Conservation (phyloP, 2,113 vertebrate species). For the Arizona elegans region DNA sequence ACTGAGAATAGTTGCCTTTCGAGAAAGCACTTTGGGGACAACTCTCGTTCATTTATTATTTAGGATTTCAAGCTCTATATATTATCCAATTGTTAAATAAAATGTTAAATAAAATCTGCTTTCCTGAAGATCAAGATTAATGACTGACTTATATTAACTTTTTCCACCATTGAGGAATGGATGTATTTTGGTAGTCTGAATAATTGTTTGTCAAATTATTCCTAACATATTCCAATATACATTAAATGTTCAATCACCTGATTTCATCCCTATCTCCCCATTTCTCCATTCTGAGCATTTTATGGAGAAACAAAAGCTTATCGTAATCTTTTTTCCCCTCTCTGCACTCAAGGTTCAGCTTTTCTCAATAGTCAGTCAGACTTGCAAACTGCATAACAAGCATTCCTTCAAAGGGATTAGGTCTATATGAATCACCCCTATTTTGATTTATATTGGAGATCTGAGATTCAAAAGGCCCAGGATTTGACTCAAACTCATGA, state of each 20-base stretch:
- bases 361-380: background rate
- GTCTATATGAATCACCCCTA: background rate
- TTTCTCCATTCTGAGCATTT: background rate
- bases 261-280: background rate
- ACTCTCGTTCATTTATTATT: background rate
- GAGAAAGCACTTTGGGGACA: background rate
- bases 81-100: background rate
- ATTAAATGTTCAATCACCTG: background rate
- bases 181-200: background rate
- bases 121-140: background rate
- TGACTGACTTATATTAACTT: background rate
- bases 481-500: background rate
- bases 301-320: background rate
- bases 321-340: background rate
- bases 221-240: background rate
- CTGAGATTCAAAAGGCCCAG: background rate
- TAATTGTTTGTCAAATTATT: background rate
- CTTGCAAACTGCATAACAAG: background rate
- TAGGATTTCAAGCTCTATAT: background rate
- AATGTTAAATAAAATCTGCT: background rate
- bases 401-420: background rate
- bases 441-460: background rate
- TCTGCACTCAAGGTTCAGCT: background rate
- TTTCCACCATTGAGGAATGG: background rate
- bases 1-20: background rate